A percentile compares a stretch with the other conserved stretches of the same genome.
Evolutionary conservation across 2,888 invertebrate genomes (phyloP).

Genomic region (Hyles lineata): DNA sequence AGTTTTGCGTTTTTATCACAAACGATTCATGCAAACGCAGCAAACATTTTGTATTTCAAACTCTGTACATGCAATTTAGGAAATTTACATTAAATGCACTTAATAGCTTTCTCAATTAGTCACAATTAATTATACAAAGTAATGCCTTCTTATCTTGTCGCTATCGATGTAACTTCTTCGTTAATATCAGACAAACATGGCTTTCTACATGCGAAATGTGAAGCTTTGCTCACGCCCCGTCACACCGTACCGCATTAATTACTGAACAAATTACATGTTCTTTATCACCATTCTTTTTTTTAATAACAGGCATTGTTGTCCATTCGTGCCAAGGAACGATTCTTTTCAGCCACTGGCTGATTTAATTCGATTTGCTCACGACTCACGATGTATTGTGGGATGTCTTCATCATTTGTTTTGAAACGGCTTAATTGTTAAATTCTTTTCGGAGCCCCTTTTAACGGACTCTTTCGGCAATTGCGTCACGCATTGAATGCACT

Average conservation of each 20-base stretch:
- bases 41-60: conserved; percentile 33
- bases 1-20: background rate
- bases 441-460: conserved; percentile 36
- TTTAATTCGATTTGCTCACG: conserved; percentile 79
- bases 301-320: conserved; percentile 82
- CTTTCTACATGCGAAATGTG: conserved; percentile 74
- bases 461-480: conserved; percentile 16
- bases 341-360: conserved; percentile 79
- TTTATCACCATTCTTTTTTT: conserved; percentile 77
- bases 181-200: conserved; percentile 66
- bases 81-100: conserved; percentile 54
- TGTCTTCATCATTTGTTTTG: conserved; percentile 66
- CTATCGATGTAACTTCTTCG: conserved; percentile 67
- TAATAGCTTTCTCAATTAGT: conserved; percentile 69
- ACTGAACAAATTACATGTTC: conserved; percentile 78
- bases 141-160: conserved; percentile 64
- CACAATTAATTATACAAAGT: conserved; percentile 73
- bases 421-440: conserved; percentile 59
- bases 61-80: conserved; percentile 50
- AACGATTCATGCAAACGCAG: background rate
- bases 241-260: conserved; percentile 77
- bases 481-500: conserved; percentile 10
- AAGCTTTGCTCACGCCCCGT: conserved; percentile 79
- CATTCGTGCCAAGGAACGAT: conserved; percentile 81
- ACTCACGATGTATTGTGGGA: conserved; percentile 62